Evolutionary conservation across 2,113 vertebrate species (phyloP).

Genomic region (Mirounga angustirostris): DNA sequence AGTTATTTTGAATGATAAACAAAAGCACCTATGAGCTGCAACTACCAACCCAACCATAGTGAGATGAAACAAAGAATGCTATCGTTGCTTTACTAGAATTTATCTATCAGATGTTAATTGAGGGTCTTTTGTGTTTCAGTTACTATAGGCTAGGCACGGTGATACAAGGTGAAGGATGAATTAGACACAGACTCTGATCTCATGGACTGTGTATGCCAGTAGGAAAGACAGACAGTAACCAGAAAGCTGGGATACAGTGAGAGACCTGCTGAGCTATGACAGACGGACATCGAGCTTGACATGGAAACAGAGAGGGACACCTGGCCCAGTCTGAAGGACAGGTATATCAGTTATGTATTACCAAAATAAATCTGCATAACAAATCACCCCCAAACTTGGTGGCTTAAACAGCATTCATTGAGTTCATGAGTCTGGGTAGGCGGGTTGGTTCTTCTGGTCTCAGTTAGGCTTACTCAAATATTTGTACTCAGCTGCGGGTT

Average conservation of each 20-base stretch:
- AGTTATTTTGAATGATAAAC: background rate
- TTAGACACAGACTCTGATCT: background rate
- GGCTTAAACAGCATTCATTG: background rate
- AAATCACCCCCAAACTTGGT: background rate
- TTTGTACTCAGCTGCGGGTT: background rate
- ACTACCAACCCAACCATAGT: background rate
- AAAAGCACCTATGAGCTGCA: background rate
- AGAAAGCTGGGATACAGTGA: background rate
- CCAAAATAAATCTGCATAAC: background rate
- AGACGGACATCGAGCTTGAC: background rate
- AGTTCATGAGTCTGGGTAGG: background rate
- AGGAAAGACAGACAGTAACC: background rate
- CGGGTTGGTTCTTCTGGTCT: background rate
- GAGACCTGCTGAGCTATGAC: background rate
- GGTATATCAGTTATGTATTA: background rate
- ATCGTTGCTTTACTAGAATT: background rate
- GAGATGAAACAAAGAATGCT: background rate
- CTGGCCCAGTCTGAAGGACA: background rate
- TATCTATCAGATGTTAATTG: background rate
- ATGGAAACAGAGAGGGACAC: background rate
- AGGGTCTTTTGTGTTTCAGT: background rate
- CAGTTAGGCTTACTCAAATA: background rate
- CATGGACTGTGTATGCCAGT: background rate
- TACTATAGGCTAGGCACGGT: background rate
- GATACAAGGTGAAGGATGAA: background rate